Evolutionary conservation across 2,888 invertebrate species (phyloP).

Genomic region (Pelosia muscerda): DNA sequence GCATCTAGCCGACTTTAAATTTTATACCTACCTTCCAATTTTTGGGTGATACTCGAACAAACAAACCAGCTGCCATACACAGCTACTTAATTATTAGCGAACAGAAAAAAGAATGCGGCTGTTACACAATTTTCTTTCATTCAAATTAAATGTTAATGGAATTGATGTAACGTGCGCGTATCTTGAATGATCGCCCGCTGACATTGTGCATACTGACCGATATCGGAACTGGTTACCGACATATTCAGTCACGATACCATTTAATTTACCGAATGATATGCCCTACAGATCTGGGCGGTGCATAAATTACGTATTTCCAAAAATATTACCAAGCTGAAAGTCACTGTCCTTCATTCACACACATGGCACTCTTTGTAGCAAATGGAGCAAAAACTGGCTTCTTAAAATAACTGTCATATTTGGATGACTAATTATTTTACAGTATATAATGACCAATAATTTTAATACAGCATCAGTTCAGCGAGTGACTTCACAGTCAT

Average conservation of each 20-base stretch:
- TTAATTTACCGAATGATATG: constrained; percentile 12
- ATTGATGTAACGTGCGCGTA: constrained; percentile 31
- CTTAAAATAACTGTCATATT: constrained; percentile 24
- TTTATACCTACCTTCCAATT: background rate
- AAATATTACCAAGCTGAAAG: constrained; percentile 52
- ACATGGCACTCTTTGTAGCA: constrained; percentile 44
- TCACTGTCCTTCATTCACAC: constrained; percentile 51
- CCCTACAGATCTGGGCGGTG: constrained; percentile 23
- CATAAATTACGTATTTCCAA: constrained; percentile 34
- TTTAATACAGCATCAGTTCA: constrained; percentile 51
- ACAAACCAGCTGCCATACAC: background rate
- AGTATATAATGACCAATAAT: constrained; percentile 53
- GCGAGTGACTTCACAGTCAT: constrained; percentile 32
- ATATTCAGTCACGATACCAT: background rate
- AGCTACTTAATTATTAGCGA: background rate
- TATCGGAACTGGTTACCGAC: constrained; percentile 34
- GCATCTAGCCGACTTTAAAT: no score
- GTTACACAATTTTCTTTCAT: background rate
- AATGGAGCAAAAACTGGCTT: constrained; percentile 43
- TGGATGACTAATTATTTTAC: constrained; percentile 35
- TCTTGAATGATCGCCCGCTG: constrained; percentile 33
- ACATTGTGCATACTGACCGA: constrained; percentile 51
- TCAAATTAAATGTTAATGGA: constrained; percentile 6
- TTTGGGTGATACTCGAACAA: background rate
- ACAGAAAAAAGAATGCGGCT: background rate